Percentiles rank a stretch among this genome's conserved stretches.
phyloP scores from a whole-genome alignment of 30 jellyfish, hydroid and myxozoan species.

The Chrysaora quinquecirrha region DNA sequence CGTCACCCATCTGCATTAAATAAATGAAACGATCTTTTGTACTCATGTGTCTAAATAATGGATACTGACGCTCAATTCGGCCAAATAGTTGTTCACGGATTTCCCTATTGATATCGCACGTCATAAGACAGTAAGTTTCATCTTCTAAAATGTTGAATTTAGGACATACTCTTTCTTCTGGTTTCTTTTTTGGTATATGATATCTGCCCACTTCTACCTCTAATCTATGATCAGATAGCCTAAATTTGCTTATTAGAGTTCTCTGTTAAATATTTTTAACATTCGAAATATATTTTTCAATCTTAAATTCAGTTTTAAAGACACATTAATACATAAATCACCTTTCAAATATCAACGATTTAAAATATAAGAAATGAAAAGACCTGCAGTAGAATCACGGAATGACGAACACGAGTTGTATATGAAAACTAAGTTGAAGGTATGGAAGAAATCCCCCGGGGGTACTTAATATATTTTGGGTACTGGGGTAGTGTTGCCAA shows the following conservation, averaged over 20 bases:
- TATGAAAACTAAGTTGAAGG: too few species aligned
- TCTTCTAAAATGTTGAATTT: constrained; percentile 11
- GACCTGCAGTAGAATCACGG: too few species aligned
- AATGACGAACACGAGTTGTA: too few species aligned
- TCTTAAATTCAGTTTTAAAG: constrained; percentile 16
- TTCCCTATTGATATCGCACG: constrained; percentile 30
- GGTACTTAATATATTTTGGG: too few species aligned
- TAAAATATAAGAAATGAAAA: too few species aligned
- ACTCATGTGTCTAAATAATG: not conserved
- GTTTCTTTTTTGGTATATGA: too few species aligned
- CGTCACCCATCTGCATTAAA: not conserved
- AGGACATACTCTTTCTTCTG: not conserved
- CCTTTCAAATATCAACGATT: too few species aligned
- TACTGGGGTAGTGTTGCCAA: too few species aligned
- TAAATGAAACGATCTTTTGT: not conserved
- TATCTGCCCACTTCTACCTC: not conserved
- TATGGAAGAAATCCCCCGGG: too few species aligned
- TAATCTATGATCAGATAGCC: not conserved
- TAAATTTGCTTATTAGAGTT: constrained; percentile 2
- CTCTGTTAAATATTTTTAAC: constrained; percentile 4
- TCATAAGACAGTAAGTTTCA: constrained; percentile 18
- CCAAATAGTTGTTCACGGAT: constrained; percentile 19
- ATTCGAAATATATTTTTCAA: constrained; percentile 19
- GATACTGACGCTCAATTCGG: too few species aligned
- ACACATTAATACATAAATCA: too few species aligned